Evolutionary conservation across 2,888 invertebrate species (phyloP).

Genomic region (Melitaea athalia): DNA sequence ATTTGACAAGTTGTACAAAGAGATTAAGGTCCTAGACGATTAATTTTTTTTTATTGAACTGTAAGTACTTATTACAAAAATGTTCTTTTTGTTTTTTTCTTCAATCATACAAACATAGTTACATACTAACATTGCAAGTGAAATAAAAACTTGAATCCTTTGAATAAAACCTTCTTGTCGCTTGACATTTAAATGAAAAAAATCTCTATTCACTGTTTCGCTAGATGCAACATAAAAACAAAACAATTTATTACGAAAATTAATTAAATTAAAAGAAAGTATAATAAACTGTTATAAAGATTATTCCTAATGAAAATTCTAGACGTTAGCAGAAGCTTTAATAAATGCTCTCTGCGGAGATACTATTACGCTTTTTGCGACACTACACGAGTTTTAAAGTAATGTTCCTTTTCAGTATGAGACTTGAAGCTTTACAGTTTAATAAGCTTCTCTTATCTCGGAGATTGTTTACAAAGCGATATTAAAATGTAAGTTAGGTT

Average conservation of each 20-base stretch:
- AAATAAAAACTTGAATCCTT: too few relatives aligned
- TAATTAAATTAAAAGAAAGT: background rate
- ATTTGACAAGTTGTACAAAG: background rate
- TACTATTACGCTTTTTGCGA: slow-evolving; percentile 2
- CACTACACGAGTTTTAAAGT: background rate
- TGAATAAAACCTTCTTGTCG: too few relatives aligned
- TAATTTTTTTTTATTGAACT: too few relatives aligned
- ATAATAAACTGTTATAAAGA: background rate
- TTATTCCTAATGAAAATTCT: background rate
- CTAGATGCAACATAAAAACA: too few relatives aligned
- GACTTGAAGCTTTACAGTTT: slow-evolving; percentile 11
- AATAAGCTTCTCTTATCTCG: background rate
- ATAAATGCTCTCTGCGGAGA: background rate
- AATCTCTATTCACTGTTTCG: too few relatives aligned
- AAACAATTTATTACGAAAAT: too few relatives aligned
- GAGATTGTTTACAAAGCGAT: slow-evolving; percentile 1
- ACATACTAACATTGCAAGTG: too few relatives aligned
- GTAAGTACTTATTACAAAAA: too few relatives aligned
- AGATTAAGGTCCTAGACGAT: too few relatives aligned
- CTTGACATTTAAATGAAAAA: too few relatives aligned
- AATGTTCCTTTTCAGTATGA: slow-evolving; percentile 10
- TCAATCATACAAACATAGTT: too few relatives aligned
- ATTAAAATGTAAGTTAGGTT: slow-evolving; percentile 6
- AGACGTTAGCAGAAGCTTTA: background rate
- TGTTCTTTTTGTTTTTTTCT: too few relatives aligned